Evolutionary conservation across 2,797 vertebrate species (phyloP).

Genomic region (Gobio occitaniae): DNA sequence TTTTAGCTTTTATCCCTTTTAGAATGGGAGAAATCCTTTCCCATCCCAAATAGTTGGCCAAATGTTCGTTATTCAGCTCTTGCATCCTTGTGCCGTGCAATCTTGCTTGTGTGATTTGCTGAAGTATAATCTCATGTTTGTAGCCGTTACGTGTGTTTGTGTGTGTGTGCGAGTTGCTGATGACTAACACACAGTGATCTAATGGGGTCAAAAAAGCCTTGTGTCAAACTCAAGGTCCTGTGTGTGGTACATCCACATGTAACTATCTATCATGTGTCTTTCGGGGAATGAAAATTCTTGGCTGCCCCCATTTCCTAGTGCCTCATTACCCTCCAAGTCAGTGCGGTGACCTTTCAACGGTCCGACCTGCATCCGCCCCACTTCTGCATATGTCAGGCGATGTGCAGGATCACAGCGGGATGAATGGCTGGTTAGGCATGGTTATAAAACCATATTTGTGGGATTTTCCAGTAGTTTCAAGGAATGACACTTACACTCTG

Average conservation of each 20-base stretch:
- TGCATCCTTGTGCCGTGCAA: not conserved
- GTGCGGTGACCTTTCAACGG: constrained; percentile 42
- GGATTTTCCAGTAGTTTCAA: not conserved
- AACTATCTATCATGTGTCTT: constrained; percentile 53
- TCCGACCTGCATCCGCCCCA: constrained; percentile 17
- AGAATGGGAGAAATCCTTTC: not conserved
- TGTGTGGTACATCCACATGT: not conserved
- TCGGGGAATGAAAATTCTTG: constrained; percentile 45
- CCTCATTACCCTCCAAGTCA: constrained; percentile 55
- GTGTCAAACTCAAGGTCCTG: constrained; percentile 47
- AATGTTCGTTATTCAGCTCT: not conserved
- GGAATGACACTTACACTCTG: not conserved
- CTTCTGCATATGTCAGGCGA: constrained; percentile 28
- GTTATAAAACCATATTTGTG: constrained; percentile 8
- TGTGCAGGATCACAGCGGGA: not conserved
- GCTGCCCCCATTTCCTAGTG: constrained; percentile 56
- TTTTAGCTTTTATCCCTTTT: not conserved
- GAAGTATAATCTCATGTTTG: constrained; percentile 4
- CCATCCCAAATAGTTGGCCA: not conserved
- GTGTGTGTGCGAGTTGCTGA: not conserved
- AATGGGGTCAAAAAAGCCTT: constrained; percentile 49
- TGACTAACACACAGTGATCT: constrained; percentile 49
- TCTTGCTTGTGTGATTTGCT: not conserved
- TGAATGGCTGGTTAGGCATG: constrained; percentile 1
- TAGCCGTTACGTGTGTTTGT: constrained; percentile 21